Percentiles rank a stretch among this genome's conserved stretches.
These are phyloP conservation scores for Teleiodes luculella DNA, from an alignment of 2,888 invertebrate species.

Conservation along the genomic window DNA sequence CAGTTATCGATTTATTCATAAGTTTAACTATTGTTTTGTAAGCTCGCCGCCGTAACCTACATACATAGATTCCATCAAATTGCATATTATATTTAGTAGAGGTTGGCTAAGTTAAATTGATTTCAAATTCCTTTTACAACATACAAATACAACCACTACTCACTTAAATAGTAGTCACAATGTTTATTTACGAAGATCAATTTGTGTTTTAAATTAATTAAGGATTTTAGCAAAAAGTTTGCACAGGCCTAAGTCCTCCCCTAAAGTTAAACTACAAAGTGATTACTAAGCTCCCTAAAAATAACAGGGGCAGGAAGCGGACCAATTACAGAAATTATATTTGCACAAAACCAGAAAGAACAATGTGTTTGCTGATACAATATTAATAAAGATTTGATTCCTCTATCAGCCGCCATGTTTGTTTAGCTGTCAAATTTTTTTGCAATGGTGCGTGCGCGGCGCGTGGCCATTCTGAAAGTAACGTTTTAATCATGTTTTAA, in stretches of 20 bases:
- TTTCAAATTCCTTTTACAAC: too few species aligned
- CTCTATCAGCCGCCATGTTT: conserved; percentile 68
- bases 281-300: conserved; percentile 40
- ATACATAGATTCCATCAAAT: background rate
- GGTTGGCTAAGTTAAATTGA: too few species aligned
- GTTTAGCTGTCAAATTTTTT: conserved; percentile 66
- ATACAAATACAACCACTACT: too few species aligned
- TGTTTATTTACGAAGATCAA: too few species aligned
- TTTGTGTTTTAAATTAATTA: conserved; percentile 16
- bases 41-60: background rate
- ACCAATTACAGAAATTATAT: conserved; percentile 72
- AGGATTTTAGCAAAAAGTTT: conserved; percentile 31
- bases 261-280: conserved; percentile 41
- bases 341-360: conserved; percentile 57
- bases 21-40: too few species aligned
- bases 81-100: too few species aligned
- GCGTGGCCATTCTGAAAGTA: conserved; percentile 51
- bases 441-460: conserved; percentile 50
- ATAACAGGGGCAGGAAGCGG: conserved; percentile 49
- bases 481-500: conserved; percentile 63
- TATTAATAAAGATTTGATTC: conserved; percentile 72
- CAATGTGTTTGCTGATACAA: conserved; percentile 63
- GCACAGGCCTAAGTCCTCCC: conserved; percentile 37
- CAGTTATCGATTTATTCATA: background rate
- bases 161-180: too few species aligned